Base-by-base conservation (phyloP, 1,140 invertebrate genomes). In the Drosophila baimaii region DNA sequence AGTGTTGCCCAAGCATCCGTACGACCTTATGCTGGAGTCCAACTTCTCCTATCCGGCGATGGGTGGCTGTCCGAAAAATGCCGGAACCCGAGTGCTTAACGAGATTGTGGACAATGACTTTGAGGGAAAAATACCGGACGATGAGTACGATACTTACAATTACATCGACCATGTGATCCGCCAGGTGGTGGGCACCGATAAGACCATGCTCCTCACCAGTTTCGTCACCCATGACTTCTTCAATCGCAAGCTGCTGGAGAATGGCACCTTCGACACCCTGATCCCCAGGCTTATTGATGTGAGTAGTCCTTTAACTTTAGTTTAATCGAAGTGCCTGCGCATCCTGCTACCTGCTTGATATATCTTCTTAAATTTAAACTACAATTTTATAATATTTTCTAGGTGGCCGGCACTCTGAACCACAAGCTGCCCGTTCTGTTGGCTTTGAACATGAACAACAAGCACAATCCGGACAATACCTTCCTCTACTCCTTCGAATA, bases 401-500 rank as follows among this genome's bases (percentile, higher is more conserved):
- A 91, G 91, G 90, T 92, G 9, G 89, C 85, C 17, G 90, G 91
- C n/a, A 92, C 91, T 2, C 51, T 92, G 13, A 85, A 90, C 27
- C 90, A 92, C 54, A 92, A 92, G 58, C 44, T 91, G n/a, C 91
- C 91, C 1, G 91, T 92, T 8, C 39, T 92, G 19, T 23, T 90
- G 49, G 91, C 91, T 0, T 33, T 92, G 9, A 91, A 92, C 35
- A 91, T 90, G 86, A 92, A 92, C 65, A 91, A 91, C 66, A 92
- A 91, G 52, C 83, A 91, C 33, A 80, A 90, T 55, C 91, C 91
- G 39, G 41, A 90, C 9, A 91, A 90, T 23, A 91, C 90, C 7
- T 92, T 90, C 37, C 73, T 92, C 5, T 92, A 92, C 55, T 81
- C 91, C 17, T 92, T 92, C 5, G 91, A 92, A 21, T 92, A 92